Evolutionary conservation across 2,113 vertebrate species (phyloP).

Genomic region (Pseudopodoces humilis): DNA sequence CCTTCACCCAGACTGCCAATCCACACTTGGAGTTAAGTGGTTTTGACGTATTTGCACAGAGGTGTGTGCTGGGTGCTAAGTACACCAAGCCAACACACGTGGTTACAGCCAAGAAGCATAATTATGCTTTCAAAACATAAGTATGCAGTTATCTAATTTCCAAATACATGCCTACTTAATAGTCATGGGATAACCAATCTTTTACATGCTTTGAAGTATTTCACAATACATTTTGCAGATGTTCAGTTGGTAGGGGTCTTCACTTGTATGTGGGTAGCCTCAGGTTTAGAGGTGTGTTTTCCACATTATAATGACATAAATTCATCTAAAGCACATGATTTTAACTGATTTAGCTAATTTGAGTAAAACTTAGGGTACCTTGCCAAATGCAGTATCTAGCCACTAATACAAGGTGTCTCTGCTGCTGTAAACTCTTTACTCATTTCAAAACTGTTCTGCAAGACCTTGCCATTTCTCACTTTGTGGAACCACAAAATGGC

Average conservation of each 20-base stretch:
- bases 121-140: background rate
- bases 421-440: background rate
- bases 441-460: background rate
- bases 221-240: background rate
- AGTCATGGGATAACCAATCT: background rate
- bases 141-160: background rate
- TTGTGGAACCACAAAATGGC: background rate
- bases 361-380: accelerated
- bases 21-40: accelerated
- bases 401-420: background rate
- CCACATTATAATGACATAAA: background rate
- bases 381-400: background rate
- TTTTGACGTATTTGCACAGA: background rate
- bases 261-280: background rate
- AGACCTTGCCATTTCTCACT: background rate
- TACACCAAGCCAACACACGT: background rate
- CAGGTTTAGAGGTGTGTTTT: background rate
- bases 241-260: background rate
- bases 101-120: background rate
- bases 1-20: background rate
- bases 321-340: background rate
- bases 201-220: background rate
- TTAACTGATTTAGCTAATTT: background rate
- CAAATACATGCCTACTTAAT: background rate
- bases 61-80: too few relatives aligned